These are phyloP conservation scores for Leptobrachium leishanense DNA, from an alignment of 2,113 vertebrate genomes.

Conservation along the genomic window DNA sequence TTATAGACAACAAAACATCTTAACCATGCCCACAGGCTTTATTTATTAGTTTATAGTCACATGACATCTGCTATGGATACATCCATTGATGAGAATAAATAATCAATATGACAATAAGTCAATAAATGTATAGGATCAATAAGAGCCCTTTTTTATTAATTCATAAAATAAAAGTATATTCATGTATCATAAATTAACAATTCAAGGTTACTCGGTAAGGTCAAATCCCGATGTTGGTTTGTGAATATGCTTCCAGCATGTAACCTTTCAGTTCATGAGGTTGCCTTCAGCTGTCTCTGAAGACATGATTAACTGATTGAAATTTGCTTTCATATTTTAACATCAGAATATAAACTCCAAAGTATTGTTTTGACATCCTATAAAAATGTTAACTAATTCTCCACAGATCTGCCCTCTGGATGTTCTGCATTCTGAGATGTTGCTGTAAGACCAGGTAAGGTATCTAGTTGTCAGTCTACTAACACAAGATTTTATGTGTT, in stretches of 20 bases:
- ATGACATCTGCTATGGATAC: no score
- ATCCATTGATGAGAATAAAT: no score
- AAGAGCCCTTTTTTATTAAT: neutral
- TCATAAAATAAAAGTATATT: neutral
- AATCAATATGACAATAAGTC: no score
- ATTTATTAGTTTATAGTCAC: no score
- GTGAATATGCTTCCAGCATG: slow-evolving; percentile 27
- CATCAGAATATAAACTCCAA: slow-evolving; percentile 9
- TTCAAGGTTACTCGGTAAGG: slow-evolving; percentile 32
- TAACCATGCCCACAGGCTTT: no score
- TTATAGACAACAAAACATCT: no score
- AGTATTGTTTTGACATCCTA: slow-evolving; percentile 36
- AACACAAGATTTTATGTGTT: neutral
- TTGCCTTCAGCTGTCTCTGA: slow-evolving; percentile 33
- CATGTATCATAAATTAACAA: slow-evolving; percentile 20
- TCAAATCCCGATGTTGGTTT: slow-evolving; percentile 8
- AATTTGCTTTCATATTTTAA: slow-evolving; percentile 28
- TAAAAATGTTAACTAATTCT: slow-evolving; percentile 40
- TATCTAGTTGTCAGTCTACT: slow-evolving; percentile 20
- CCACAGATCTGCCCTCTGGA: slow-evolving; percentile 12
- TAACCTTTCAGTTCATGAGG: slow-evolving; percentile 31
- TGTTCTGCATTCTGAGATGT: slow-evolving; percentile 21
- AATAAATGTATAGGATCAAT: no score
- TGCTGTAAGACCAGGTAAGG: slow-evolving; percentile 2
- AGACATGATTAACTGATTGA: slow-evolving; percentile 44